Evolutionary conservation across 2,797 vertebrate species (phyloP).

Genomic region (Enteromius unitaeniatus): DNA sequence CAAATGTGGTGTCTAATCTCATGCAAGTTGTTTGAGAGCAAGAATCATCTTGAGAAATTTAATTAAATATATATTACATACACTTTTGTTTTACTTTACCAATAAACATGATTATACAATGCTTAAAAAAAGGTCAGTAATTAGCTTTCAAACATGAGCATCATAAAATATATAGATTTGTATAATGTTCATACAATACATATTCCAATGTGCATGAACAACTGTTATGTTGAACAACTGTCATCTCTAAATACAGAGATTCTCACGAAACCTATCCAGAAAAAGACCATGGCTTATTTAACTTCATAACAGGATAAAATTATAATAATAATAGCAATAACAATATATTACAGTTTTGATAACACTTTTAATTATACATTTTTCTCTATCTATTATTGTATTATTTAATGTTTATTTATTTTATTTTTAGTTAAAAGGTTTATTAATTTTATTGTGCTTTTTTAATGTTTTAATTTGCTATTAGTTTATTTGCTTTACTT

Average conservation of each 20-base stretch:
- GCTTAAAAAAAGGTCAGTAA: neutral
- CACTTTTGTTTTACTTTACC: neutral
- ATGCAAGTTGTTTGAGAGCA: neutral
- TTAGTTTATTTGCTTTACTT: too few species aligned
- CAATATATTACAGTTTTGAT: too few species aligned
- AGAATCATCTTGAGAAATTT: neutral
- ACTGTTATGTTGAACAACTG: neutral
- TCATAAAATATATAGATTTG: neutral
- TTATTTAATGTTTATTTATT: too few species aligned
- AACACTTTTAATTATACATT: too few species aligned
- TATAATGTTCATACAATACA: neutral
- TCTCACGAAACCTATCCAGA: neutral
- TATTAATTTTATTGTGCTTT: too few species aligned
- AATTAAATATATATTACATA: neutral
- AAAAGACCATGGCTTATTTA: neutral
- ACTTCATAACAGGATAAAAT: too few species aligned
- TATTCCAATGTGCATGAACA: neutral
- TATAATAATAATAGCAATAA: too few species aligned
- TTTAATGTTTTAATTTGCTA: too few species aligned
- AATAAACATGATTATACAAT: neutral
- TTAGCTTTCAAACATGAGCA: neutral
- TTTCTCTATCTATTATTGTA: too few species aligned
- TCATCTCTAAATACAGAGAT: neutral
- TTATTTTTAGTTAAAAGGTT: too few species aligned
- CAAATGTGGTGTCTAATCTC: neutral